Base-by-base conservation (phyloP, 2,888 invertebrate genomes). In the Xestia sexstrigata region DNA sequence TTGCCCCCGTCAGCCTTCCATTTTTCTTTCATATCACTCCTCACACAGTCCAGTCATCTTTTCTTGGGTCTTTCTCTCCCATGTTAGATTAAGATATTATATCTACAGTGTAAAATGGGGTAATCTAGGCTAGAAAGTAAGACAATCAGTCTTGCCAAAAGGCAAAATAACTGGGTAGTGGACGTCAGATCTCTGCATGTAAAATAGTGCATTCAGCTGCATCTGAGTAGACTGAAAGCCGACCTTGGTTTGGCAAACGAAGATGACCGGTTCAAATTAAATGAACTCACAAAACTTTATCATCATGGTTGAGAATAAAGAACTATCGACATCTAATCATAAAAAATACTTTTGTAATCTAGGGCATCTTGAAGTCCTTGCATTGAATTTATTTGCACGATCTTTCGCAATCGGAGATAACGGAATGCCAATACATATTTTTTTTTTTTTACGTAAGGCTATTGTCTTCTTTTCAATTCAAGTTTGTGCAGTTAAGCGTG, bases 401-500 rank as follows among this genome's bases (percentile, higher is more conserved):
- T 11, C 62, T 72, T 70, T 80, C 11, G 15, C 62, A 55, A 63
- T 63, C 49, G 1, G 45, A 55, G 23, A 70, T 55, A 39, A 42
- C 17, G 3, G 13, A 62, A 47, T 42, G 63, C 2, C 15, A 81
- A 23, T 78, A 42, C 17, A 39, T n/a, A 3, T 23, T 42, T 42
- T 35, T 30, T 39, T 15, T 20, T 20, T 62, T 35, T 20, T 20
- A 30, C 17, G 20, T 30, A 20, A 39, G n/a, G 0, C 55, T 15
- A 65, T 63, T 58, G 65, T 74, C 45, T 35, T 65, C 39, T 71
- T 65, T 42, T 47, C 30, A 23, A 66, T 49, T 81, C 23, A 66
- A 58, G 45, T 81, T 66, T 13, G 26, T 66, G 58, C 66, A 78
- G 49, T 66, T 30, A 35, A 15, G 23, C 35, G 35, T 73, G 78